Conservation (phyloP, 1,140 invertebrate genomes). For the Heliconius eleuchia region DNA sequence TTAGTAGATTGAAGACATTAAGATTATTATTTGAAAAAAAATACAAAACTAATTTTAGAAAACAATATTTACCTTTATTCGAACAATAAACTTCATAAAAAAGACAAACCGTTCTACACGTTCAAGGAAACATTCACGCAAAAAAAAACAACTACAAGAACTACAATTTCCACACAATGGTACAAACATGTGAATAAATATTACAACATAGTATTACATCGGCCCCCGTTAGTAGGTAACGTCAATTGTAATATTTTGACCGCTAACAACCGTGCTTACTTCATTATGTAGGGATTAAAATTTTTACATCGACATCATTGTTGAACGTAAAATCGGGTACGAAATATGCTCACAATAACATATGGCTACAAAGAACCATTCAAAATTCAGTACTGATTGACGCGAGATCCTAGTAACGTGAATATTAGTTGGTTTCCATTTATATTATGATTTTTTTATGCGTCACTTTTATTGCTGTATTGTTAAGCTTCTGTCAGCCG, state of each 20-base stretch:
- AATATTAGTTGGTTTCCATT: conserved; percentile 60
- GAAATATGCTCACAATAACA: conserved; percentile 73
- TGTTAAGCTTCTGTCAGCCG: conserved; percentile 55
- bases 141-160: background rate
- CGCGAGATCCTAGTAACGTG: conserved; percentile 65
- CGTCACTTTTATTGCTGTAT: conserved; percentile 66
- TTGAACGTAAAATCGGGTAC: conserved; percentile 55
- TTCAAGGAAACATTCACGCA: background rate
- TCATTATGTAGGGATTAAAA: conserved; percentile 46
- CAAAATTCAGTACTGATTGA: conserved; percentile 70
- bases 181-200: conserved; percentile 7
- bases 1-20: too few species aligned
- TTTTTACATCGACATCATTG: conserved; percentile 32
- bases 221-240: background rate
- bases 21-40: too few species aligned
- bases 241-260: conserved; percentile 22
- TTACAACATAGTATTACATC: background rate
- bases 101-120: background rate
- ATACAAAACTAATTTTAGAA: too few species aligned
- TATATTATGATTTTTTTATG: conserved; percentile 52
- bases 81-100: background rate
- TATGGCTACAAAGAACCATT: conserved; percentile 64
- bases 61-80: background rate
- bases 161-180: background rate
- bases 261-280: conserved; percentile 24